These are phyloP conservation scores for Ectropis grisescens DNA, from an alignment of 1,140 invertebrate genomes.

Conservation along the genomic window DNA sequence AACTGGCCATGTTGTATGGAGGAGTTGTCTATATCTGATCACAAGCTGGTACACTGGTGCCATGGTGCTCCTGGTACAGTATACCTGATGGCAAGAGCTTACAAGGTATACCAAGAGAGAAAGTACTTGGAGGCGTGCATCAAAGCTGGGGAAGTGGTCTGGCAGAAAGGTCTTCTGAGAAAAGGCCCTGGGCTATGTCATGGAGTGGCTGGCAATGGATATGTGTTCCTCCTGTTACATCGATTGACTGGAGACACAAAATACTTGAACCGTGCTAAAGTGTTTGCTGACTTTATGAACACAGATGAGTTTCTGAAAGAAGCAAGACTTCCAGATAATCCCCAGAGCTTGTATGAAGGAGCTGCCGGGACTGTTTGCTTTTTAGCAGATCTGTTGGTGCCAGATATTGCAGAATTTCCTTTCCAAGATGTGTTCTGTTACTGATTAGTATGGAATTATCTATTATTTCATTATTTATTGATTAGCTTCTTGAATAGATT, in stretches of 20 bases:
- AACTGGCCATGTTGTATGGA: conserved; percentile 86
- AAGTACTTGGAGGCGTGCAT: conserved; percentile 81
- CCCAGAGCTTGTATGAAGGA: conserved; percentile 89
- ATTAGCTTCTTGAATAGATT: conserved; percentile 1
- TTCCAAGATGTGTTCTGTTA: conserved; percentile 82
- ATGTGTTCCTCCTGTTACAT: conserved; percentile 86
- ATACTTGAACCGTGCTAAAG: conserved; percentile 80
- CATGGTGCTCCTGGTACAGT: conserved; percentile 87
- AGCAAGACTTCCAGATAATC: conserved; percentile 84
- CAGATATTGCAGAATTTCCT: conserved; percentile 84
- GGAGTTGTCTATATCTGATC: conserved; percentile 71
- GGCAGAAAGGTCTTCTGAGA: conserved; percentile 83
- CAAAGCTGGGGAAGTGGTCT: conserved; percentile 81
- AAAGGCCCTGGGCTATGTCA: conserved; percentile 91
- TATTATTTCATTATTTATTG: conserved; percentile 6
- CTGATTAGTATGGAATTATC: no score
- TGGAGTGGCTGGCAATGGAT: conserved; percentile 88
- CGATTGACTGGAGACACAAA: conserved; percentile 80
- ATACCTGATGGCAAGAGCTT: conserved; percentile 87
- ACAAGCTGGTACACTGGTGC: conserved; percentile 89
- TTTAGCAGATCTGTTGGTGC: conserved; percentile 81
- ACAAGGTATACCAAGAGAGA: conserved; percentile 79
- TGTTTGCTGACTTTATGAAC: conserved; percentile 85
- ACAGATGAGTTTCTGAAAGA: conserved; percentile 75
- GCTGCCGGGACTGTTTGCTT: conserved; percentile 88